These are phyloP conservation scores for Philopedon plagiatum DNA, from an alignment of 2,888 invertebrate genomes.

Conservation along the genomic window DNA sequence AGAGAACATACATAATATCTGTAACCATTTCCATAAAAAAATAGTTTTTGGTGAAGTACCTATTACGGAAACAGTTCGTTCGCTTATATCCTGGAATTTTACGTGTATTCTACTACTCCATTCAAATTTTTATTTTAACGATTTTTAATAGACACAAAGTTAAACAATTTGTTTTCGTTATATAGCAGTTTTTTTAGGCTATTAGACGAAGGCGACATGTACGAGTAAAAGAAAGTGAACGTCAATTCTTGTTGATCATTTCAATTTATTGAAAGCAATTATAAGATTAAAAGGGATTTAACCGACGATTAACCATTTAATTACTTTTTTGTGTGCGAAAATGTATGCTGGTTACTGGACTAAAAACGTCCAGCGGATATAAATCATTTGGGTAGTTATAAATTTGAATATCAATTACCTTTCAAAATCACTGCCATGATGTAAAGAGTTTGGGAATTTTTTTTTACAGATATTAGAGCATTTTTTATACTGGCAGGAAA, in stretches of 20 bases:
- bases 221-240: conserved; percentile 27
- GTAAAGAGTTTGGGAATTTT: too few species aligned
- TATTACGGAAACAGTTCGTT: too few species aligned
- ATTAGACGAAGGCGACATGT: conserved; percentile 6
- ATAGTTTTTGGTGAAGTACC: too few species aligned
- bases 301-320: conserved; percentile 14
- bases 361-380: not conserved
- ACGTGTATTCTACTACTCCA: not conserved
- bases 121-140: not conserved
- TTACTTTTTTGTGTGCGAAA: conserved; percentile 8
- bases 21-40: too few species aligned
- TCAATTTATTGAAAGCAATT: conserved; percentile 21
- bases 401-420: not conserved
- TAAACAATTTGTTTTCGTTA: conserved; percentile 20
- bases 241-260: conserved; percentile 9
- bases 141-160: not conserved
- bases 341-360: not conserved
- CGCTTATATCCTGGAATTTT: not conserved
- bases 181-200: conserved; percentile 12
- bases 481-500: too few species aligned
- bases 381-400: not conserved
- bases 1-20: too few species aligned
- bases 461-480: too few species aligned
- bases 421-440: not conserved
- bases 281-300: conserved; percentile 21